phyloP scores from a whole-genome alignment of 2,113 vertebrate genomes.

The Oreocharis arfaki region DNA sequence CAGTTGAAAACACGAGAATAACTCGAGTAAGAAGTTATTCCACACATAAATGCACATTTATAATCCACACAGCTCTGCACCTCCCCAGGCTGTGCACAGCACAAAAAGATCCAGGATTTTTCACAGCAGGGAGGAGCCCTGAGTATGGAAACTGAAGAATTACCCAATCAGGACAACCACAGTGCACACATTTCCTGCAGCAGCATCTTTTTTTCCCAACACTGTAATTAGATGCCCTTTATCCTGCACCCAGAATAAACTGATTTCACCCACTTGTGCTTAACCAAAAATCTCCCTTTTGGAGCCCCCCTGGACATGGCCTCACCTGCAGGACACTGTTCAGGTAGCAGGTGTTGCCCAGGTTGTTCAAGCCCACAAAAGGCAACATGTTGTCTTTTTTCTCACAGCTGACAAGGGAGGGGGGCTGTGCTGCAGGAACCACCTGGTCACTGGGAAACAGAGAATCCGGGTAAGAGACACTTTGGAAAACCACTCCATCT shows the following conservation, averaged over 20 bases:
- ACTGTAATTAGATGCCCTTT: neutral
- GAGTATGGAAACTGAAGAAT: neutral
- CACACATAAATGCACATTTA: neutral
- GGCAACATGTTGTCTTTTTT: conserved; percentile 85
- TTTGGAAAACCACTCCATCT: neutral
- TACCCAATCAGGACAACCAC: neutral
- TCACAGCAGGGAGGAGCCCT: neutral
- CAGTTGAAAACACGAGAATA: neutral
- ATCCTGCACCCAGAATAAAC: neutral
- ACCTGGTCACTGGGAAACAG: conserved; percentile 79
- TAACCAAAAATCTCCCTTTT: neutral
- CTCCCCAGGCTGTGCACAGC: neutral
- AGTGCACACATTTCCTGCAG: neutral
- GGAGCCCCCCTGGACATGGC: rapidly evolving
- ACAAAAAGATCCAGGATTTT: neutral
- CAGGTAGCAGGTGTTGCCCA: conserved; percentile 97
- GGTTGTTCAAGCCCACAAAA: conserved; percentile 94
- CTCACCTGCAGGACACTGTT: conserved; percentile 96
- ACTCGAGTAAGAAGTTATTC: neutral
- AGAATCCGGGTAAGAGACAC: neutral
- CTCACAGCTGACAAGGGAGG: conserved; percentile 76
- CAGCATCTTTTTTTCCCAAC: neutral
- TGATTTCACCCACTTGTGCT: neutral
- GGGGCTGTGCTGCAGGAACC: conserved; percentile 77
- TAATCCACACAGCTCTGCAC: neutral